phyloP scores from a whole-genome alignment of 2,888 invertebrate genomes.

The Dilophus febrilis region DNA sequence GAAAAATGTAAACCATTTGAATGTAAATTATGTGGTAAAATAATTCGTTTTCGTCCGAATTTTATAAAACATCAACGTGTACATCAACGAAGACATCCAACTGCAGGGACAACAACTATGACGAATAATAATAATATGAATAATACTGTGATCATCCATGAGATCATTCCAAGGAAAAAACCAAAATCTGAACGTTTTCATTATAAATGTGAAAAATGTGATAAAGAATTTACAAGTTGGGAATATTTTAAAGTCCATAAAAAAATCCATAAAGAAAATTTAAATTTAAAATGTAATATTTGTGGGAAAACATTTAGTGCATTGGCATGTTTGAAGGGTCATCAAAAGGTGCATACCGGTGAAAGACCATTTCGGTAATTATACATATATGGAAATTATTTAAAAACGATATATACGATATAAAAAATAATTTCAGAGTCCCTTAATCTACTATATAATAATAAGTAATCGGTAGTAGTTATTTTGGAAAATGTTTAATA shows the following conservation, averaged over 20 bases:
- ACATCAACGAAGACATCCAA: slow-evolving; percentile 24
- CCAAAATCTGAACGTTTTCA: slow-evolving; percentile 27
- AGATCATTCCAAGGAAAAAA: not conserved
- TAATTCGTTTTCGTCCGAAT: slow-evolving; percentile 29
- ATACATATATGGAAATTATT: not conserved
- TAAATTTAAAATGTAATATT: slow-evolving; percentile 35
- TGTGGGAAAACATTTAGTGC: slow-evolving; percentile 35
- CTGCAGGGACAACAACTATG: not conserved
- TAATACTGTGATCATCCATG: no score
- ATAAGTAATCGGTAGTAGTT: no score
- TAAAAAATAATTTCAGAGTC: not conserved
- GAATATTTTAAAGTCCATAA: slow-evolving; percentile 39
- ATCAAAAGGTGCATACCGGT: slow-evolving; percentile 28
- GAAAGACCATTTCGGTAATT: slow-evolving; percentile 29
- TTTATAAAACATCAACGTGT: slow-evolving; percentile 31
- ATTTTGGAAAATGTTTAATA: no score
- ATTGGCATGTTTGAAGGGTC: slow-evolving; percentile 26
- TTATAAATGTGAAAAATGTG: slow-evolving; percentile 36
- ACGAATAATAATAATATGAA: no score
- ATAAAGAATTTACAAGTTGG: slow-evolving; percentile 36
- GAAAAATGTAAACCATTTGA: slow-evolving; percentile 29
- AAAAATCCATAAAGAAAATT: slow-evolving; percentile 37
- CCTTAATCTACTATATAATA: not conserved
- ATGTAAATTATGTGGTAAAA: slow-evolving; percentile 28
- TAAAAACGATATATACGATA: not conserved